These are phyloP conservation scores for Campylomormyrus tamandua DNA, from an alignment of 2,113 vertebrate genomes.

Conservation along the genomic window DNA sequence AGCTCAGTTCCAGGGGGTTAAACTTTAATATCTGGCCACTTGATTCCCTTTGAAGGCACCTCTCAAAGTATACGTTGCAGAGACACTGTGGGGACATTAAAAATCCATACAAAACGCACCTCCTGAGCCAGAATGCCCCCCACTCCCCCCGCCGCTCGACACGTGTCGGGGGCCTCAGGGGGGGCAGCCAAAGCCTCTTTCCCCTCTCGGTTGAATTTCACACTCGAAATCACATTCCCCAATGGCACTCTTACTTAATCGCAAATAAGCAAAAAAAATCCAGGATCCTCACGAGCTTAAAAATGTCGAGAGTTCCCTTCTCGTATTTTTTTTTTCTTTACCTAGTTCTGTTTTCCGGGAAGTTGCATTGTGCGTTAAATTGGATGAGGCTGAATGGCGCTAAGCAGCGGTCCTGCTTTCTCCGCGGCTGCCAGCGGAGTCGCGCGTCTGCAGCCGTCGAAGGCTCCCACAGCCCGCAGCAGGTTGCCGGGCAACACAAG, in stretches of 20 bases:
- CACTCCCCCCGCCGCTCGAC: slow-evolving; percentile 17
- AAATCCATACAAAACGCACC: not conserved
- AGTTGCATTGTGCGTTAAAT: slow-evolving; percentile 18
- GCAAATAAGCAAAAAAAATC: slow-evolving; percentile 19
- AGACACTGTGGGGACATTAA: not conserved
- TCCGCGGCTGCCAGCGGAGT: not conserved
- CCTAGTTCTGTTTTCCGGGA: slow-evolving; percentile 10
- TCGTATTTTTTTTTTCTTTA: not conserved
- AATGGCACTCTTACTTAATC: slow-evolving; percentile 20
- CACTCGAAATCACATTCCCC: slow-evolving; percentile 35
- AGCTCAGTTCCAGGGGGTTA: not conserved
- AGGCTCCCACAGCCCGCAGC: not conserved
- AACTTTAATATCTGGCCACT: not conserved
- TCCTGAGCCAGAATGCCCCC: not conserved
- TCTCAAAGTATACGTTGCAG: not conserved
- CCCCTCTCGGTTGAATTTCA: slow-evolving; percentile 50
- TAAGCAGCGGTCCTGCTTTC: not conserved
- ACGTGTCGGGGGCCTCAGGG: slow-evolving; percentile 44
- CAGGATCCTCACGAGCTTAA: slow-evolving; percentile 14
- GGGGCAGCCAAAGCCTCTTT: slow-evolving; percentile 42
- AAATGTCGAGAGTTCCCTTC: not conserved
- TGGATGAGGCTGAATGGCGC: slow-evolving; percentile 16
- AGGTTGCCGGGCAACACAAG: slow-evolving; percentile 13
- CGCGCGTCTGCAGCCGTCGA: not conserved
- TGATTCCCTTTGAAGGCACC: not conserved